phyloP scores from a whole-genome alignment of 2,113 vertebrate species.

The Donacobius atricapilla region DNA sequence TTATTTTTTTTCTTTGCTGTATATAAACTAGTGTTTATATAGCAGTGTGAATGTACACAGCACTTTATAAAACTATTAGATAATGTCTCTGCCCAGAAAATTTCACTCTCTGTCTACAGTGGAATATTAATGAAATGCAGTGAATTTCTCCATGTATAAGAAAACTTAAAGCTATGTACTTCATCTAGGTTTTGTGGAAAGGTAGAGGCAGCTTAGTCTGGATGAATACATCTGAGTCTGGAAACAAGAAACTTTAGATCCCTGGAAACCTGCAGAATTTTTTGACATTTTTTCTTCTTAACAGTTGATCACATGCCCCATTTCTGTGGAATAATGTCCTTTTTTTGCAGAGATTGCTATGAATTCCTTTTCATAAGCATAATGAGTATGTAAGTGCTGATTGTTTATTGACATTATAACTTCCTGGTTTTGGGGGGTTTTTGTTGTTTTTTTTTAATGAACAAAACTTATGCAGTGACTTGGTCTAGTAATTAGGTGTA shows the following conservation, averaged over 20 bases:
- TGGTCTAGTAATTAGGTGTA: not conserved
- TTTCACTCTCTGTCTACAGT: not conserved
- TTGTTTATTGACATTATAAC: not conserved
- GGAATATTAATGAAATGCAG: slow-evolving; percentile 18
- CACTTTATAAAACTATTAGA: slow-evolving; percentile 37
- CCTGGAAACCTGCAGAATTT: not conserved
- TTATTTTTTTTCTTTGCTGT: not conserved
- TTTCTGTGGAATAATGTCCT: not conserved
- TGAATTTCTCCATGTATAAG: slow-evolving; percentile 12
- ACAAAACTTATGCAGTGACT: not conserved
- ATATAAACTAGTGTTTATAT: slow-evolving; percentile 12
- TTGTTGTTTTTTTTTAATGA: not conserved
- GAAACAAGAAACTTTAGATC: not conserved
- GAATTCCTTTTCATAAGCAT: not conserved
- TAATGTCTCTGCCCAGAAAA: not conserved
- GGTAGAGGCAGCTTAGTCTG: not conserved
- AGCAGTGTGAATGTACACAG: slow-evolving; percentile 41
- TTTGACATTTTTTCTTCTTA: not conserved
- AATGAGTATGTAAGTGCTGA: not conserved
- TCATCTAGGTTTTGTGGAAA: not conserved
- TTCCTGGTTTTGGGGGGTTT: not conserved
- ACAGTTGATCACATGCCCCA: not conserved
- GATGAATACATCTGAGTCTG: not conserved
- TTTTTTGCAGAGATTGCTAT: slow-evolving; percentile 2
- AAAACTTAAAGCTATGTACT: not conserved